Conservation (phyloP, 2,888 invertebrate genomes). For the Muschampia plurimacula region DNA sequence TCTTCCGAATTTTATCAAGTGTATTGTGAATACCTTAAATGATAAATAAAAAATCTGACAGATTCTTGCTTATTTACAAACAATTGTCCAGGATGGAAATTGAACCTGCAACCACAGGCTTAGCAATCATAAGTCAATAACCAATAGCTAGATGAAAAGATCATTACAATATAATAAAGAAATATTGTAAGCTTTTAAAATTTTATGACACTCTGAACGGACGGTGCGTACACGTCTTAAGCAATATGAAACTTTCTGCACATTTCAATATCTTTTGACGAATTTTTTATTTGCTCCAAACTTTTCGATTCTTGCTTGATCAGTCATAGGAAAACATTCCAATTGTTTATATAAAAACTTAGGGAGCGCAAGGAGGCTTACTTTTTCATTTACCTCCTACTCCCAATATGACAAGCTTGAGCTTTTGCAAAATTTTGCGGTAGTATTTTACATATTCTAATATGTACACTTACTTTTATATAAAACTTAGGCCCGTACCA, state of each 20-base stretch:
- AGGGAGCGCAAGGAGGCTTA: neutral
- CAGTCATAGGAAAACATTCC: slow-evolving; percentile 17
- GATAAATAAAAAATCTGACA: too few species aligned
- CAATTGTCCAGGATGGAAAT: too few species aligned
- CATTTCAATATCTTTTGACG: slow-evolving; percentile 27
- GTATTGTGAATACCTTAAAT: too few species aligned
- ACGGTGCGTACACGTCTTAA: neutral
- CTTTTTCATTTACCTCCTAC: neutral
- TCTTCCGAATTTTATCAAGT: too few species aligned
- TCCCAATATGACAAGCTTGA: neutral
- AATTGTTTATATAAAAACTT: slow-evolving; percentile 9
- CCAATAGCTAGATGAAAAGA: too few species aligned
- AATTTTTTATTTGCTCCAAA: slow-evolving; percentile 25
- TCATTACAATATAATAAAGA: too few species aligned
- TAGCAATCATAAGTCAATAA: too few species aligned
- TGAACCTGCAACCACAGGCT: too few species aligned
- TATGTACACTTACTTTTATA: too few species aligned
- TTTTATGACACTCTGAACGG: neutral
- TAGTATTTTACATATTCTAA: neutral
- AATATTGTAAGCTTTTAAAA: too few species aligned
- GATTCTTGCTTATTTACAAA: too few species aligned
- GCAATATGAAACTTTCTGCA: slow-evolving; percentile 14
- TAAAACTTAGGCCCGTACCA: too few species aligned
- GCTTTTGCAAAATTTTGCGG: neutral
- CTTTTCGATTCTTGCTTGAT: slow-evolving; percentile 26